phyloP scores from a whole-genome alignment of 1,140 invertebrate species.

The Periplaneta americana region DNA sequence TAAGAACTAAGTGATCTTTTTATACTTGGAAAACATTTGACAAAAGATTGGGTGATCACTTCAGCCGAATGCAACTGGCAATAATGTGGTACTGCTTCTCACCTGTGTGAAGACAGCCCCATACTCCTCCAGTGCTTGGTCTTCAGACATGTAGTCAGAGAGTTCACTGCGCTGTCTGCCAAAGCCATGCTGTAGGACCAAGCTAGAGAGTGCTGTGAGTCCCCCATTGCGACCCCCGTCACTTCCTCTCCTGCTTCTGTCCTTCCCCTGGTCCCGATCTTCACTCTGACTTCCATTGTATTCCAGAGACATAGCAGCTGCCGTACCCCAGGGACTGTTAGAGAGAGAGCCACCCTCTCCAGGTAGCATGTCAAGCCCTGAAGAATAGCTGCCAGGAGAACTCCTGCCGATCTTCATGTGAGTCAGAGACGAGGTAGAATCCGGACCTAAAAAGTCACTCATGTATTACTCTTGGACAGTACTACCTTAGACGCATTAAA shows the following conservation, averaged over 20 bases:
- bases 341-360: neutral
- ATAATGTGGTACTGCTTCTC: too few relatives aligned
- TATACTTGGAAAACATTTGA: too few relatives aligned
- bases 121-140: constrained; percentile 15
- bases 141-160: constrained; percentile 29
- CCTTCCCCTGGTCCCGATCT: too few relatives aligned
- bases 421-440: neutral
- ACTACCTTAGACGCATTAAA: too few relatives aligned
- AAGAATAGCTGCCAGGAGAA: neutral
- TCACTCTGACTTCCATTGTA: neutral
- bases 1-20: too few relatives aligned
- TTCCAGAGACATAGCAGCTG: neutral
- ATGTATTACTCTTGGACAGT: too few relatives aligned
- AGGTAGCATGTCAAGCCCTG: neutral
- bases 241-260: neutral
- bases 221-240: neutral
- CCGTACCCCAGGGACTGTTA: neutral
- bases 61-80: too few relatives aligned
- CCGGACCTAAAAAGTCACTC: neutral
- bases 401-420: neutral
- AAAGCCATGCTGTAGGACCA: neutral
- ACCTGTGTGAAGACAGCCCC: constrained; percentile 12
- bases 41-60: too few relatives aligned
- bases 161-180: constrained; percentile 24
- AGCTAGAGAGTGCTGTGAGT: neutral